Evolutionary conservation across 2,888 invertebrate genomes (phyloP).

Genomic region (Encarsia formosa): DNA sequence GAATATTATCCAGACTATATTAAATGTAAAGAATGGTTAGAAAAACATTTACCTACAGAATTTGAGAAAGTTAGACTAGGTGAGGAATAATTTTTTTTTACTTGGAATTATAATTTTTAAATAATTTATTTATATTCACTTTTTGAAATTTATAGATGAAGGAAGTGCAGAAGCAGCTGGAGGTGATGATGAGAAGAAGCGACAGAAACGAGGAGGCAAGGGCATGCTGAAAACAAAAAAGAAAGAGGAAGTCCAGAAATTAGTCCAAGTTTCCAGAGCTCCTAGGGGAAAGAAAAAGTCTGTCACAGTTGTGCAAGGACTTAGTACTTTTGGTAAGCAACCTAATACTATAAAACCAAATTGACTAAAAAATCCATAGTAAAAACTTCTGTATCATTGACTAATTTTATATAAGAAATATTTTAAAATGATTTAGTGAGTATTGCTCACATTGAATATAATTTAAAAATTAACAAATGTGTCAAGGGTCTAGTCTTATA

Average conservation of each 20-base stretch:
- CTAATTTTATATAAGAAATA: too few relatives aligned
- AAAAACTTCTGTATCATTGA: too few relatives aligned
- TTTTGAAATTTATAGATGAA: conserved; percentile 14
- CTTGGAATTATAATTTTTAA: background rate
- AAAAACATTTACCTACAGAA: conserved; percentile 88
- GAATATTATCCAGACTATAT: conserved; percentile 97
- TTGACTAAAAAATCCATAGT: too few relatives aligned
- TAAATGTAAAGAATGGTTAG: conserved; percentile 95
- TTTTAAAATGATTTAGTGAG: too few relatives aligned
- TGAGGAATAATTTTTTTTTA: conserved; percentile 39
- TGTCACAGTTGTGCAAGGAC: conserved; percentile 93
- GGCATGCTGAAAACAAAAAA: conserved; percentile 94
- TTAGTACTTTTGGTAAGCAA: conserved; percentile 92
- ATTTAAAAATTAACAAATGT: too few relatives aligned
- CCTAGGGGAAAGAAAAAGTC: conserved; percentile 98
- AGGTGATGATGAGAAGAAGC: conserved; percentile 88
- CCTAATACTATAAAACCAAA: background rate
- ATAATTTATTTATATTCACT: background rate
- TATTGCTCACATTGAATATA: too few relatives aligned
- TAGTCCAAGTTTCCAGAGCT: conserved; percentile 80
- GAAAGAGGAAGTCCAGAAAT: conserved; percentile 84
- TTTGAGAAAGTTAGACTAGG: conserved; percentile 83
- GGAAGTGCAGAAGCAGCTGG: conserved; percentile 43
- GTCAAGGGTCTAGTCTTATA: too few relatives aligned
- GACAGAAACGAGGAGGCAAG: conserved; percentile 95